These are phyloP conservation scores for Dasyurus viverrinus DNA, from an alignment of 2,113 vertebrate genomes.

Conservation along the genomic window DNA sequence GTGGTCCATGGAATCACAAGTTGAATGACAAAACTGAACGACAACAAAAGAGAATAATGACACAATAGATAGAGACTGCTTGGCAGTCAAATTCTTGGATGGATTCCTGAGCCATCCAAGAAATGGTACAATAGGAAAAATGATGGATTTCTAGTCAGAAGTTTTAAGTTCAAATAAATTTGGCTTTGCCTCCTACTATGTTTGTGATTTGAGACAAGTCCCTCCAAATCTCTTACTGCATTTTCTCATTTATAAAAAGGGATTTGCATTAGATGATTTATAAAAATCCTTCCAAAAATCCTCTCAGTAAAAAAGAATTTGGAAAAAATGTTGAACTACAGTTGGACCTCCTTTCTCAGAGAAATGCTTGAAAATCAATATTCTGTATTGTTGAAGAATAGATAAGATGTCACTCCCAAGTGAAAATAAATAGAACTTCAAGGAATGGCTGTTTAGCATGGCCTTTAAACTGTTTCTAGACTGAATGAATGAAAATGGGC, in stretches of 20 bases:
- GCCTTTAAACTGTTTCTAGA: neutral
- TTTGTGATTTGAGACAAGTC: neutral
- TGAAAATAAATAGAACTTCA: neutral
- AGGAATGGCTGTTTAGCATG: neutral
- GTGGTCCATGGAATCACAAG: too few species aligned
- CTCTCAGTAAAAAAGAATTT: neutral
- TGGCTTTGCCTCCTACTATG: neutral
- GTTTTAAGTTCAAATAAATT: neutral
- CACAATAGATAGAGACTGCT: neutral
- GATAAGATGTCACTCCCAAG: neutral
- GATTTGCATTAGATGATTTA: neutral
- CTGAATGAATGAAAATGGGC: neutral
- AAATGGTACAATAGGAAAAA: neutral
- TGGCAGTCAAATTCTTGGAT: neutral
- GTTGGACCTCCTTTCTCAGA: neutral
- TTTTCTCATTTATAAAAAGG: neutral
- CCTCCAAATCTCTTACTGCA: neutral
- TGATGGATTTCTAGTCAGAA: neutral
- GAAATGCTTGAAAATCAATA: neutral
- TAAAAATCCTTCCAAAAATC: neutral
- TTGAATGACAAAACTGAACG: too few species aligned
- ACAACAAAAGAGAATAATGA: too few species aligned
- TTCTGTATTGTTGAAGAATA: neutral
- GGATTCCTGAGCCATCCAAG: neutral
- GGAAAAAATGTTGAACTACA: neutral